A percentile compares a stretch with the other conserved stretches of the same genome.
These are phyloP conservation scores for Drosophila subpulchrella DNA, from an alignment of 1,140 invertebrate species.

Conservation along the genomic window DNA sequence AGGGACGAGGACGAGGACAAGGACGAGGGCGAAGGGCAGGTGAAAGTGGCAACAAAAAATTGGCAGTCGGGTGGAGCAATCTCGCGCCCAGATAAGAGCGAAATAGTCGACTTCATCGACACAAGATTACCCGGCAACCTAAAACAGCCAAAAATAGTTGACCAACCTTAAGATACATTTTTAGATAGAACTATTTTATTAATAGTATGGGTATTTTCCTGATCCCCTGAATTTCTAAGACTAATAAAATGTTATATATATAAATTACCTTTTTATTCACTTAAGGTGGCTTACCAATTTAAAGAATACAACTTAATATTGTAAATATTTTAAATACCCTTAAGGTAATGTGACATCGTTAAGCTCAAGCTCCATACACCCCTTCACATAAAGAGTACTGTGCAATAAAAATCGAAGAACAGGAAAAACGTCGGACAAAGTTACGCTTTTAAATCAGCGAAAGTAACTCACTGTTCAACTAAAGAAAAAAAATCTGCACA, in stretches of 20 bases:
- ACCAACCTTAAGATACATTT: not conserved
- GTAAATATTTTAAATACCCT: too few species aligned
- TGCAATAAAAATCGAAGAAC: not conserved
- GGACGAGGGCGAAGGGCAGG: slow-evolving; percentile 10
- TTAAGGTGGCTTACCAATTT: too few species aligned
- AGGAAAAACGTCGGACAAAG: not conserved
- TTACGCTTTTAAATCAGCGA: not conserved
- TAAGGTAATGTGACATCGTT: not conserved
- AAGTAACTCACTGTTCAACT: not conserved
- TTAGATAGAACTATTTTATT: too few species aligned
- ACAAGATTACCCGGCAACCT: not conserved
- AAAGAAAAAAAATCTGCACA: not conserved
- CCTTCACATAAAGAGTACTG: not conserved
- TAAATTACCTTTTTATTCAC: too few species aligned
- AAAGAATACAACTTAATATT: too few species aligned
- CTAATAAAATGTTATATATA: too few species aligned
- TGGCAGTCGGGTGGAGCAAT: slow-evolving; percentile 16
- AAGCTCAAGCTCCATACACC: not conserved
- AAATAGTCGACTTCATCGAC: slow-evolving; percentile 14
- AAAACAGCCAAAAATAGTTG: not conserved
- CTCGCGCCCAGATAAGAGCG: slow-evolving; percentile 25
- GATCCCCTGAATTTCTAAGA: too few species aligned
- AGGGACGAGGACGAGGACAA: slow-evolving; percentile 25
- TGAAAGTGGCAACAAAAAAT: slow-evolving; percentile 29
- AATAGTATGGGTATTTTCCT: too few species aligned